Evolutionary conservation across 2,888 invertebrate species (phyloP), one percentile per base, ranked within the genome.

Genomic region (Dicycla oo): DNA sequence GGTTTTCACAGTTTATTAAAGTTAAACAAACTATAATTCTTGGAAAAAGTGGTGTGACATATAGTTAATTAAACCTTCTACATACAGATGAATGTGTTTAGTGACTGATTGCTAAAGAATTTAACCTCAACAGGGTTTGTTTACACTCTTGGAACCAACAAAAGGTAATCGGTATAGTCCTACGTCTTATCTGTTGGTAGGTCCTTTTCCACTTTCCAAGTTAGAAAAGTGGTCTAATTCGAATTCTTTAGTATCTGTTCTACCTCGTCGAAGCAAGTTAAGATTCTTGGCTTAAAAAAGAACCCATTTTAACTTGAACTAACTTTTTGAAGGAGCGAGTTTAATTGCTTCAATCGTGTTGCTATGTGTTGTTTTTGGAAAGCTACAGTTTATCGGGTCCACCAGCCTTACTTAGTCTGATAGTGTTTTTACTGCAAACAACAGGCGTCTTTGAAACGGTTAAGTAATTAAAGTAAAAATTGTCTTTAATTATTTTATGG

Each of bases 281-380:
- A 69, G 11, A 45, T 13, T 53, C 38, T 47, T 15, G 1, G 11
- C 7, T 20, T 6, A 68, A 76, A 77, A 58, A 68, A 53, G 2
- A 45, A 78, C 62, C 26, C 30, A 71, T 72, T 78, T 72, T 58
- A 62, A 60, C 47, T 69, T 58, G 15, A 40, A 54, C 18, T 49
- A 78, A 75, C 40, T 72, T 73, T 72, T 62, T 34, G 30, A 40
- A 75, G 34, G 57, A 63, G 53, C 43, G 62, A 75, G 30, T 58
- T 63, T 75, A 75, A 80, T 80, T 75, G 63, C 53, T 8, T 73
- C 47, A 58, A 73, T 63, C 40, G 51, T 47, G 56, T 72, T 73
- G 47, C 58, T 62, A n/a, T n/a, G n/a, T n/a, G n/a, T n/a, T n/a
- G n/a, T 58, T 57, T 79, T 75, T 58, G 11, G 18, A 26, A 73